A percentile compares a stretch with the other conserved stretches of the same genome.
Evolutionary conservation across 2,888 invertebrate species (phyloP).

Genomic region (Drosophila flavopinicola): DNA sequence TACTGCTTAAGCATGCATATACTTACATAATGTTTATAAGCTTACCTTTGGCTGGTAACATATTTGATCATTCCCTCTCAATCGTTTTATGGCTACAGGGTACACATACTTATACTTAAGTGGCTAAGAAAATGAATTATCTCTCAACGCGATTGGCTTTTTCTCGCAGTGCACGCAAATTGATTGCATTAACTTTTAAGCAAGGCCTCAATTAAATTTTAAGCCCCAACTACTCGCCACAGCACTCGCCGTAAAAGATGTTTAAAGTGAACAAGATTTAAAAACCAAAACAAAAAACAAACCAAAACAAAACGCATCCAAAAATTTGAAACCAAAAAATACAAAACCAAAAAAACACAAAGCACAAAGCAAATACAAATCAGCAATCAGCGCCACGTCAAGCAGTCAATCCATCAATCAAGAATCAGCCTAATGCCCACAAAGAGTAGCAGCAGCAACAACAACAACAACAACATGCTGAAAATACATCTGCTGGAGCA

Average conservation of each 20-base stretch:
- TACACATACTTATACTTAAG: conserved; percentile 26
- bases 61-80: neutral
- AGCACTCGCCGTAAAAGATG: conserved; percentile 28
- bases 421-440: neutral
- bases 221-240: neutral
- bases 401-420: conserved; percentile 20
- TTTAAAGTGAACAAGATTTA: conserved; percentile 41
- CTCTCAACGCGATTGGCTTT: neutral
- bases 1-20: too few relatives aligned
- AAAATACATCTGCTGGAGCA: conserved; percentile 92
- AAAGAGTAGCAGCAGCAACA: neutral
- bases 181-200: conserved; percentile 28
- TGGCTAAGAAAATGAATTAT: conserved; percentile 32
- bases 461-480: conserved; percentile 85
- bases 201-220: conserved; percentile 14
- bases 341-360: conserved; percentile 14
- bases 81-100: neutral
- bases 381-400: conserved; percentile 21
- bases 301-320: conserved; percentile 48
- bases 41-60: neutral
- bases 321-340: conserved; percentile 67
- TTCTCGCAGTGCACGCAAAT: conserved; percentile 30
- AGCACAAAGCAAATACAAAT: conserved; percentile 12
- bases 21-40: too few relatives aligned
- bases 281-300: conserved; percentile 30